Conservation (phyloP, 2,888 invertebrate genomes). For the Volucella inanis region DNA sequence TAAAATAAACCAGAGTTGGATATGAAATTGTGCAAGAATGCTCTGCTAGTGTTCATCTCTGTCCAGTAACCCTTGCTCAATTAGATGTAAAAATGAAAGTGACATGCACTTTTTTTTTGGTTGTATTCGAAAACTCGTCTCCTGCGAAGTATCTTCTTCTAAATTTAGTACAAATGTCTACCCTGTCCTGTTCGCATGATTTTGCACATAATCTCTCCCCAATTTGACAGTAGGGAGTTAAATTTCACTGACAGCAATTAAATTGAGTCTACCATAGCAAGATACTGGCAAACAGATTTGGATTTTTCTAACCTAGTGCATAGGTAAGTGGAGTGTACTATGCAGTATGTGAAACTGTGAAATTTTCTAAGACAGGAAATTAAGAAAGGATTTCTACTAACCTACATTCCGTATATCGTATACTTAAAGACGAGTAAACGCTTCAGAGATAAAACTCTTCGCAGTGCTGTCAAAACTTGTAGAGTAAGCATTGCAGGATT, state of each 20-base stretch:
- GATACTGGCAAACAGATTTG: background rate
- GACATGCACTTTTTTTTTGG: constrained; percentile 71
- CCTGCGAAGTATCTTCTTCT: constrained; percentile 1
- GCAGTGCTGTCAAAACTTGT: too few relatives aligned
- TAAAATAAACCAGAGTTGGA: too few relatives aligned
- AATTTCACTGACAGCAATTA: constrained; percentile 13
- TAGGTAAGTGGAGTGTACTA: too few relatives aligned
- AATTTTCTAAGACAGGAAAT: too few relatives aligned
- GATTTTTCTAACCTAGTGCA: too few relatives aligned
- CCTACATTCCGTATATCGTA: too few relatives aligned
- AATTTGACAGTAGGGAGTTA: constrained; percentile 28
- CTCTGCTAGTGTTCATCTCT: constrained; percentile 30
- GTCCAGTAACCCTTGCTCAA: constrained; percentile 70
- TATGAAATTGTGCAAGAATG: constrained; percentile 7
- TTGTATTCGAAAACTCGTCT: constrained; percentile 58
- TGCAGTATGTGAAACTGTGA: too few relatives aligned
- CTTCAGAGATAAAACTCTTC: too few relatives aligned
- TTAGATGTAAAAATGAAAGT: constrained; percentile 75
- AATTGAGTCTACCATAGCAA: background rate
- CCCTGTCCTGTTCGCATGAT: constrained; percentile 32
- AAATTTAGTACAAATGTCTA: constrained; percentile 17
- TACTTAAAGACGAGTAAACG: too few relatives aligned
- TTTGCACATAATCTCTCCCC: constrained; percentile 15
- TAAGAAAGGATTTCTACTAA: too few relatives aligned
- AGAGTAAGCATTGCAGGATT: too few relatives aligned